Evolutionary conservation across 2,797 vertebrate species (phyloP).

Genomic region (Hipposideros larvatus): DNA sequence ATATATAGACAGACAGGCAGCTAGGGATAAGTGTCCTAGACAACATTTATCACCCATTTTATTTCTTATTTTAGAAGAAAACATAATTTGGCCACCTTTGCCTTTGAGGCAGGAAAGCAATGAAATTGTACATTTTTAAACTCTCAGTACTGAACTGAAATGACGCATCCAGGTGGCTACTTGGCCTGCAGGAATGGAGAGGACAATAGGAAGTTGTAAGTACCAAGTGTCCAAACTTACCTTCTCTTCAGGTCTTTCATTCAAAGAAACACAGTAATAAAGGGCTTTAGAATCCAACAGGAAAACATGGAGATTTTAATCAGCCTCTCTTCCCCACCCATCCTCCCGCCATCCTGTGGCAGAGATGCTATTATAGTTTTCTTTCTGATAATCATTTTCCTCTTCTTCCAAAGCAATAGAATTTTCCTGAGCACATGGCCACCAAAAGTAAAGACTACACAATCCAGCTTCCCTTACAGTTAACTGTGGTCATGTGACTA

Average conservation of each 20-base stretch:
- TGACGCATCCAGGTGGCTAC: slow-evolving; percentile 9
- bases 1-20: neutral
- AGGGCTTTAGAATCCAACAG: neutral
- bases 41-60: neutral
- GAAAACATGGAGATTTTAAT: neutral
- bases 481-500: neutral
- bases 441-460: neutral
- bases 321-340: neutral
- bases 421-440: neutral
- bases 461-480: neutral
- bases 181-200: slow-evolving; percentile 18
- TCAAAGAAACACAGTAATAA: neutral
- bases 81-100: neutral
- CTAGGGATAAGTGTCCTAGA: neutral
- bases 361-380: neutral
- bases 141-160: neutral
- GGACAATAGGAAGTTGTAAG: neutral
- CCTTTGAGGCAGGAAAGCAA: slow-evolving; percentile 2
- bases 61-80: neutral
- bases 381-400: neutral
- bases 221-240: neutral
- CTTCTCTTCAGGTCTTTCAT: neutral
- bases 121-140: neutral
- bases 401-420: neutral
- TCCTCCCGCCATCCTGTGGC: neutral